phyloP scores from a whole-genome alignment of 2,888 invertebrate species.

The Coelogynopora nodosa region DNA sequence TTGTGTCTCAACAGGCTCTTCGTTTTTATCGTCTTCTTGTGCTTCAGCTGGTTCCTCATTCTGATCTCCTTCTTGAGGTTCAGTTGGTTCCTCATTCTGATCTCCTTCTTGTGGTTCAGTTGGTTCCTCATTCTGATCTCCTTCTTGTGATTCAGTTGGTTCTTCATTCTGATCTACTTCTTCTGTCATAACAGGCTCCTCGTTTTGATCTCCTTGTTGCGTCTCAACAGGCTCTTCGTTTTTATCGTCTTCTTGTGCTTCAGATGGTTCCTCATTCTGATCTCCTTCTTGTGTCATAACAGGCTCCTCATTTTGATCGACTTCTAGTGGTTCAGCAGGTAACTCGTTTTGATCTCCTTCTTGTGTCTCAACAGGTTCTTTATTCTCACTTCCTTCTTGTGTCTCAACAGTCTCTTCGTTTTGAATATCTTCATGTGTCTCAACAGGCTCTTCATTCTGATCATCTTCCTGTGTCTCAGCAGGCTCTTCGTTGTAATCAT shows the following conservation, averaged over 20 bases:
- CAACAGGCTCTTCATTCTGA: slow-evolving; percentile 40
- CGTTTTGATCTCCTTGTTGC: neutral
- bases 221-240: neutral
- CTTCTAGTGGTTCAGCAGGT: neutral
- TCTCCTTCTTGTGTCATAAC: neutral
- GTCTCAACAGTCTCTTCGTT: slow-evolving; percentile 30
- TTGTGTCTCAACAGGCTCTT: too few species aligned
- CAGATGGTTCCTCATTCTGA: too few species aligned
- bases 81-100: too few species aligned
- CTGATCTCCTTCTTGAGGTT: too few species aligned
- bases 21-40: neutral
- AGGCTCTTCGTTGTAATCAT: slow-evolving; percentile 36
- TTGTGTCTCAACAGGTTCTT: neutral
- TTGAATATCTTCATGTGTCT: neutral
- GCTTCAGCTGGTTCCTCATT: slow-evolving; percentile 41
- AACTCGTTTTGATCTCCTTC: slow-evolving; percentile 22
- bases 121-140: neutral
- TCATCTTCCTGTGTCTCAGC: slow-evolving; percentile 18
- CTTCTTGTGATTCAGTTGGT: too few species aligned
- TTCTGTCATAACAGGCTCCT: slow-evolving; percentile 44
- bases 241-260: neutral
- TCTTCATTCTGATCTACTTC: slow-evolving; percentile 31
- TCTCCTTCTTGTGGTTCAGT: too few species aligned
- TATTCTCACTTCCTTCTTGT: slow-evolving; percentile 11
- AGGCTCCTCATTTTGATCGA: slow-evolving; percentile 17